A percentile compares a stretch with the other conserved stretches of the same genome.
These are phyloP conservation scores for Acanthopagrus latus DNA, from an alignment of 2,797 vertebrate species.

Conservation along the genomic window DNA sequence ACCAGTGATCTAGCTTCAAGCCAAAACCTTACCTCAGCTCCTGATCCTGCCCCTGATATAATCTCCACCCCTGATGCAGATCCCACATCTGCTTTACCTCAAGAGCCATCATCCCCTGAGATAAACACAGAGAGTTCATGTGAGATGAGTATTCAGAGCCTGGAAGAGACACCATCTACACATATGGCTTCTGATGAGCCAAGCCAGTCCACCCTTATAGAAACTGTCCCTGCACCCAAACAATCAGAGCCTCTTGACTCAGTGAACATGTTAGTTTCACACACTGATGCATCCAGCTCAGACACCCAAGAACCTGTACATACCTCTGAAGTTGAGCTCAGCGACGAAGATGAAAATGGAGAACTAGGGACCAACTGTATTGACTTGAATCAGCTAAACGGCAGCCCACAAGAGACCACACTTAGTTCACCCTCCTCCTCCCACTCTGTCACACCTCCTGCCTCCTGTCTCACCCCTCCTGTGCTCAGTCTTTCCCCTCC, in stretches of 20 bases:
- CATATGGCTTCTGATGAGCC: conserved; percentile 25
- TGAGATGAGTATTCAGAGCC: conserved; percentile 35
- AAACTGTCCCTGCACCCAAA: conserved; percentile 44
- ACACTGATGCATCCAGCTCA: conserved; percentile 21
- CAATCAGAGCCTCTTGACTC: conserved; percentile 52
- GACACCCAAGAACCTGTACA: conserved; percentile 31
- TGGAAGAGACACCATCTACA: conserved; percentile 35
- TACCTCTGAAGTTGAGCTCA: conserved; percentile 63
- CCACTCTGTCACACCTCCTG: conserved; percentile 51
- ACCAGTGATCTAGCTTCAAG: conserved; percentile 34
- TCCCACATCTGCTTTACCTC: conserved; percentile 51
- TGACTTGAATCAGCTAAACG: conserved; percentile 33
- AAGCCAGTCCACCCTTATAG: conserved; percentile 29
- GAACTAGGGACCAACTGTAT: conserved; percentile 38
- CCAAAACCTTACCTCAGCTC: conserved; percentile 51
- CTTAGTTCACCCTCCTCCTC: conserved; percentile 39
- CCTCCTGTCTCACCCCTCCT: conserved; percentile 65
- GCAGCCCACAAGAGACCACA: conserved; percentile 47
- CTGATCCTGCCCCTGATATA: conserved; percentile 44
- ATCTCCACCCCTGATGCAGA: conserved; percentile 32
- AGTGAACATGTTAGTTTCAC: conserved; percentile 22
- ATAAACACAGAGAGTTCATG: conserved; percentile 32
- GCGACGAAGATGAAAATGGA: conserved; percentile 45
- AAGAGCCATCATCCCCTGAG: conserved; percentile 52
- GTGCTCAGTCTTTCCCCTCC: conserved; percentile 74